Evolutionary conservation across 2,888 invertebrate genomes (phyloP), one percentile per base, ranked within the genome.

Genomic region (Acronicta alni): DNA sequence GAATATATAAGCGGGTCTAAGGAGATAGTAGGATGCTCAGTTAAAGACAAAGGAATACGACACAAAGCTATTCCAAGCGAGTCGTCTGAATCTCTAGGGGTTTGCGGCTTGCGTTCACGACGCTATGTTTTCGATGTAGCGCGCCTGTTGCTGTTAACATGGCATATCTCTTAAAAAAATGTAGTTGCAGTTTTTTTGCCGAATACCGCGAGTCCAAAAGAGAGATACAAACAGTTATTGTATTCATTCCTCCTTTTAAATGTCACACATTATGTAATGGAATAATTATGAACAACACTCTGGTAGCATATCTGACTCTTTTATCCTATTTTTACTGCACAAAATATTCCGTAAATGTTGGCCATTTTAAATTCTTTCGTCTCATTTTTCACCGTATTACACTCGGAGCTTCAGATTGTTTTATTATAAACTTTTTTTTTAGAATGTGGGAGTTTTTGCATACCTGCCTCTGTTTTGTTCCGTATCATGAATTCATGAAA

Each of bases 321-420:
- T 77, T 72, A 70, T 68, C 42, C 30, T 61, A 72, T 77, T 71
- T 73, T 69, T 69, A 70, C 70, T 65, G 62, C 67, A 66, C 52
- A 62, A 83, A 87, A 84, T 84, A 84, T 88, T 86, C 71, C 77
- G 83, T 82, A 83, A 88, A 88, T 81, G 86, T 82, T 82, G 74
- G 80, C 83, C 83, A 80, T 88, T 89, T 86, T 79, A 85, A 87
- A 90, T 88, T 87, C 84, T 85, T 86, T 82, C 81, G 73, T 85
- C 85, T 84, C 85, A 84, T 87, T 89, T 87, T 88, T 87, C 84
- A 85, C 83, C 80, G 85, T 84, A 86, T 89, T 86, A 87, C 86
- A 84, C 80, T 79, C 84, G 64, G 80, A 76, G 82, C 80, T 85
- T 80, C 80, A 86, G 82, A 90, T 90, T 89, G 89, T 91, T 90